A percentile compares a stretch with the other conserved stretches of the same genome.
Evolutionary conservation across 2,888 invertebrate genomes (phyloP).

Genomic region (Syrista parreyssii): DNA sequence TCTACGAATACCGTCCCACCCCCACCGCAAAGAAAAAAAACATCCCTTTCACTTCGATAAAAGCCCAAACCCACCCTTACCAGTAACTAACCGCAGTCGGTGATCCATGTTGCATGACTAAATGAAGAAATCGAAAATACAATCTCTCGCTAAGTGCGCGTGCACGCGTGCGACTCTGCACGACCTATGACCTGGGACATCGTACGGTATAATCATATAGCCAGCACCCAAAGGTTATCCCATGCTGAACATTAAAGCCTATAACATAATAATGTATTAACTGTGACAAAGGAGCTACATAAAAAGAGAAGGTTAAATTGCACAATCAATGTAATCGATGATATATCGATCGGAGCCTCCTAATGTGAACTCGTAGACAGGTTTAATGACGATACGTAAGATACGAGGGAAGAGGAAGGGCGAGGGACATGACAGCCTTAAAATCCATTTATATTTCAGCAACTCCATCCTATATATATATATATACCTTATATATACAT

Average conservation of each 20-base stretch:
- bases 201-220: neutral
- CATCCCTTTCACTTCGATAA: neutral
- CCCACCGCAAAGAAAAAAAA: neutral
- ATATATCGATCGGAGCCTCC: neutral
- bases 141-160: neutral
- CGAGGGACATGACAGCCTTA: slow-evolving; percentile 13
- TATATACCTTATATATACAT: neutral
- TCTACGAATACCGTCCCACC: neutral
- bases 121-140: neutral
- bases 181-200: neutral
- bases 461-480: neutral
- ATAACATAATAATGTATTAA: neutral
- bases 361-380: neutral
- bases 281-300: neutral
- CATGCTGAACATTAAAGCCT: neutral
- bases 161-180: neutral
- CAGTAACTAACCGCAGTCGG: neutral
- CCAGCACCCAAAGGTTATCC: neutral
- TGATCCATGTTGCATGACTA: neutral
- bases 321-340: neutral
- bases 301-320: too few relatives aligned
- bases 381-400: neutral
- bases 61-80: neutral
- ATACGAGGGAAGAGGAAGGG: slow-evolving; percentile 17
- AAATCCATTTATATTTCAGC: neutral